A percentile compares a stretch with the other conserved stretches of the same genome.
phyloP scores from a whole-genome alignment of 2,888 invertebrate genomes.

The Willowsia nigromaculata region DNA sequence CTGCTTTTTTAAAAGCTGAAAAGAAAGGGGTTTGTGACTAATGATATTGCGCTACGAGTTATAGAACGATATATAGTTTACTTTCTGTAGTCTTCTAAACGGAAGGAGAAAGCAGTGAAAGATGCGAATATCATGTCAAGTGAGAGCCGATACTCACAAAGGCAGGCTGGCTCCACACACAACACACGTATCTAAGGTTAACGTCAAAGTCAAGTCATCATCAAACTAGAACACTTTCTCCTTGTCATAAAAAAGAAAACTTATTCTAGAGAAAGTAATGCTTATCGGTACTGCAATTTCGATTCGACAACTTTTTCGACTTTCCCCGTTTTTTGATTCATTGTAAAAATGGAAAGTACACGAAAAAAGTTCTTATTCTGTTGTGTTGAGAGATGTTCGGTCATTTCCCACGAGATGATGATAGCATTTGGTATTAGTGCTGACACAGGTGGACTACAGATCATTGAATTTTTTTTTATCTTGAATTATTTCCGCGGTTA shows the following conservation, averaged over 20 bases:
- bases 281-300: no score
- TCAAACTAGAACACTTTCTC: not conserved
- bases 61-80: not conserved
- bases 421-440: no score
- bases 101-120: no score
- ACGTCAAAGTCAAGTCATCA: constrained; percentile 17
- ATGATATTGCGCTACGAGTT: not conserved
- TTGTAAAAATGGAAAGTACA: not conserved
- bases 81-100: no score
- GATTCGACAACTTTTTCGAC: not conserved
- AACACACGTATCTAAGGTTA: not conserved
- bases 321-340: not conserved
- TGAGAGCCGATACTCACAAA: no score
- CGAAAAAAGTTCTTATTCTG: not conserved
- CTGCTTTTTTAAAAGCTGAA: not conserved
- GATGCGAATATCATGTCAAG: not conserved
- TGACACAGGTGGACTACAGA: no score
- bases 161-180: no score
- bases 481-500: no score
- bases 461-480: no score
- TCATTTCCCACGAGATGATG: no score
- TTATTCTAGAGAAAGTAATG: not conserved
- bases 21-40: not conserved
- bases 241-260: not conserved
- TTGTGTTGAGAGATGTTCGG: no score